Evolutionary conservation across 2,797 vertebrate genomes (phyloP).

Genomic region (Phataginus tetradactyla): DNA sequence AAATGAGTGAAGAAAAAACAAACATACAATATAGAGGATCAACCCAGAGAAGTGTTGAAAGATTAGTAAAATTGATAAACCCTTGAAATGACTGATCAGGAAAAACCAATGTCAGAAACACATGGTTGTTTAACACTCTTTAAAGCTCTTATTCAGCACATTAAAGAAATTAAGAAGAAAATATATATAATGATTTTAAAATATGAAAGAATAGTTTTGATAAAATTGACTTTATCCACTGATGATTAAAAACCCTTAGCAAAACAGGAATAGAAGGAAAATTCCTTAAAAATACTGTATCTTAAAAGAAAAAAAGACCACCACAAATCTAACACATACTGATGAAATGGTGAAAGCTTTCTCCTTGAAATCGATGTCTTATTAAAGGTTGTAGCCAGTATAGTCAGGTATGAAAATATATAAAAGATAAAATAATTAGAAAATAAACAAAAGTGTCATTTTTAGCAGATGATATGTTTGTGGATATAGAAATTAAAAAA

Average conservation of each 20-base stretch:
- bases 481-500: background rate
- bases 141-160: background rate
- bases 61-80: background rate
- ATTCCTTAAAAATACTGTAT: background rate
- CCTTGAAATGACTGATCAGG: background rate
- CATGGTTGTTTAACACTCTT: background rate
- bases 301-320: background rate
- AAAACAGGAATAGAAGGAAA: slow-evolving; percentile 9
- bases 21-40: background rate
- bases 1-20: background rate
- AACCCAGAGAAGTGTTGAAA: background rate
- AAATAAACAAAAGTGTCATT: background rate
- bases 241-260: background rate
- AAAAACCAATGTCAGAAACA: background rate
- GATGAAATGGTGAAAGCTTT: background rate
- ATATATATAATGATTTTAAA: background rate
- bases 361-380: background rate
- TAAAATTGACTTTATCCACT: background rate
- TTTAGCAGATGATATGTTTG: background rate
- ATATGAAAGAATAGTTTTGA: background rate
- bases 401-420: background rate
- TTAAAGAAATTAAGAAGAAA: background rate
- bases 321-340: background rate
- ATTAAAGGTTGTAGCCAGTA: background rate
- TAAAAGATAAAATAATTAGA: background rate